These are phyloP conservation scores for Aphyosemion australe DNA, from an alignment of 2,113 vertebrate species.

Conservation along the genomic window DNA sequence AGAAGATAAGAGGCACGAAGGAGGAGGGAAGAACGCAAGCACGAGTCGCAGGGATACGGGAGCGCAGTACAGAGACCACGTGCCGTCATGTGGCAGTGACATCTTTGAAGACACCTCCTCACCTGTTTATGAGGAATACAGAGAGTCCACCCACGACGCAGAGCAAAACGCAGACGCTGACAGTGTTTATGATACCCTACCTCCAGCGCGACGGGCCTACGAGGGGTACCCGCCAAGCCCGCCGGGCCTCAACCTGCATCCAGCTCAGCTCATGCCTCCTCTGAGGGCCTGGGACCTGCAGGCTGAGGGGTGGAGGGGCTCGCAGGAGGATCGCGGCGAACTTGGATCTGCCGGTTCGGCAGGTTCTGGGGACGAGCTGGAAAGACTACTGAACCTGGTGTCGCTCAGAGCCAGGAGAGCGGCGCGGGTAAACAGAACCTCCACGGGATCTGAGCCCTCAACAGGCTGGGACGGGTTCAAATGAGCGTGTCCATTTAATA, in stretches of 20 bases:
- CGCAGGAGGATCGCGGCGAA: slow-evolving; percentile 29
- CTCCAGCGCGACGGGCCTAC: slow-evolving; percentile 81
- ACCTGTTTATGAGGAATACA: slow-evolving; percentile 87
- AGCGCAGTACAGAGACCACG: slow-evolving; percentile 16
- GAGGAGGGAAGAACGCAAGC: slow-evolving; percentile 21
- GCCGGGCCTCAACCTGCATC: slow-evolving; percentile 64
- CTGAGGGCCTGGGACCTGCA: slow-evolving; percentile 75
- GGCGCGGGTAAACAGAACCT: slow-evolving; percentile 58
- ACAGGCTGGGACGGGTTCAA: slow-evolving; percentile 57
- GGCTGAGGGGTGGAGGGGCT: slow-evolving; percentile 52
- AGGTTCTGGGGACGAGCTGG: slow-evolving; percentile 73
- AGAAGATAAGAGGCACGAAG: slow-evolving; percentile 31
- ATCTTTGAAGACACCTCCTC: slow-evolving; percentile 79
- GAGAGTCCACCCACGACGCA: slow-evolving; percentile 35
- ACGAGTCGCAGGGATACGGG: slow-evolving; percentile 34
- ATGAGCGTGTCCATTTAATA: slow-evolving; percentile 39
- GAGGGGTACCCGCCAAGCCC: slow-evolving; percentile 71
- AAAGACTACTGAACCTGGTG: slow-evolving; percentile 74
- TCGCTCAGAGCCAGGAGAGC: slow-evolving; percentile 72
- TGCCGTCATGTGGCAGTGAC: slow-evolving; percentile 15
- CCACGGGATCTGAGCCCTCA: slow-evolving; percentile 62
- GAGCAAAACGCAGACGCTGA: slow-evolving; percentile 48
- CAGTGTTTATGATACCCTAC: slow-evolving; percentile 85
- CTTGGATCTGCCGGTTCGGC: slow-evolving; percentile 32
- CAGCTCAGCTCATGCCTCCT: slow-evolving; percentile 70